Evolutionary conservation across 2,113 vertebrate genomes (phyloP).

Genomic region (Halcyon malimbica): DNA sequence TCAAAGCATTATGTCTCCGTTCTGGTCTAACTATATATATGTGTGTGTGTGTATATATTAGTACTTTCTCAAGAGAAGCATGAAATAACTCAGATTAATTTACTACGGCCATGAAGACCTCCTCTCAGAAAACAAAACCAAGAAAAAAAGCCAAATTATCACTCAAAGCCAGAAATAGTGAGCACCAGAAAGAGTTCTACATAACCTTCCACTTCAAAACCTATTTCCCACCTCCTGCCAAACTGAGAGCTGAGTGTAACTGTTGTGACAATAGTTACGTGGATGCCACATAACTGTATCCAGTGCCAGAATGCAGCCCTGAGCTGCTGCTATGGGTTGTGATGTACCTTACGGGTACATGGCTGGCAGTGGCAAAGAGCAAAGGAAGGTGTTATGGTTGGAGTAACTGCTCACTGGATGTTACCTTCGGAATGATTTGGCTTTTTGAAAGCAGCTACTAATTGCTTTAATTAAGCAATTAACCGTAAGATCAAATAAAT

Average conservation of each 20-base stretch:
- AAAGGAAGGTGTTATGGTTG: not conserved
- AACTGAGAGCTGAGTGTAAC: not conserved
- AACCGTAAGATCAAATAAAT: slow-evolving; percentile 52
- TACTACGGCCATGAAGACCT: not conserved
- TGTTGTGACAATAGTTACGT: not conserved
- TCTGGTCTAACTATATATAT: not conserved
- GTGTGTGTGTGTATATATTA: not conserved
- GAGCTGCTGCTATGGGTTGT: not conserved
- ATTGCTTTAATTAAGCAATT: slow-evolving; percentile 67
- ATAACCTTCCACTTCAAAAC: not conserved
- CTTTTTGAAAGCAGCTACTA: slow-evolving; percentile 45
- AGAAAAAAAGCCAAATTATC: not conserved
- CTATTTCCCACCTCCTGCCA: not conserved
- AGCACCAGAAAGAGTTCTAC: not conserved
- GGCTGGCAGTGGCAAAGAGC: not conserved
- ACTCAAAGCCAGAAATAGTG: not conserved
- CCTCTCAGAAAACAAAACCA: not conserved
- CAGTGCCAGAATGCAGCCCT: not conserved
- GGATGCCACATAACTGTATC: not conserved
- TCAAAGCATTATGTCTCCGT: not conserved
- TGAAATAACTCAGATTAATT: not conserved
- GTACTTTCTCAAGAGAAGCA: not conserved
- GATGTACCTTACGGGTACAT: not conserved
- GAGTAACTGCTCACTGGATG: not conserved
- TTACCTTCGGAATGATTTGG: not conserved